Conservation (phyloP, 2,797 vertebrate genomes). For the Falco rusticolus region DNA sequence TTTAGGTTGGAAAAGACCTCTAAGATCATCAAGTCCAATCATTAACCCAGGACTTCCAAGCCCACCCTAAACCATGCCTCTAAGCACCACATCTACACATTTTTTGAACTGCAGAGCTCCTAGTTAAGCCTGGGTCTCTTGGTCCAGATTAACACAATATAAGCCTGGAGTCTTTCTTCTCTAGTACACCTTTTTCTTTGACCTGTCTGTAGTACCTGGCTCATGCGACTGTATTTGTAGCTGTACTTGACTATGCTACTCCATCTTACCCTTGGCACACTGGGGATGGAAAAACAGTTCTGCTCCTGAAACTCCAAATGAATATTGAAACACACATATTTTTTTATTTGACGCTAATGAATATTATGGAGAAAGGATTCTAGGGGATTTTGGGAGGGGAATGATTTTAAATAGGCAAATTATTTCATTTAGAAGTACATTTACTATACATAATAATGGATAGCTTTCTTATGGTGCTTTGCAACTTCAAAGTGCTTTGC, state of each 20-base stretch:
- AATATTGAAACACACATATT: background rate
- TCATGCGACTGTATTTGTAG: background rate
- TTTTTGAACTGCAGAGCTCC: background rate
- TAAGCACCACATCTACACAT: too few relatives aligned
- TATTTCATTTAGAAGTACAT: slow-evolving; percentile 21
- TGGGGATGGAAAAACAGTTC: background rate
- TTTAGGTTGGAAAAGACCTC: too few relatives aligned
- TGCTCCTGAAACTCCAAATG: background rate
- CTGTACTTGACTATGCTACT: background rate
- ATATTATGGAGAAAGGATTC: slow-evolving; percentile 3
- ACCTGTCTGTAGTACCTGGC: background rate
- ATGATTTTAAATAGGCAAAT: slow-evolving; percentile 24
- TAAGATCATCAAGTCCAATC: too few relatives aligned
- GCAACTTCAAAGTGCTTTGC: slow-evolving; percentile 57
- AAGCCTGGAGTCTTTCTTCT: background rate
- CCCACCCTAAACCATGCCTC: too few relatives aligned
- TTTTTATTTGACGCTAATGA: slow-evolving; percentile 17
- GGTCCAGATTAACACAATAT: background rate
- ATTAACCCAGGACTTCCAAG: too few relatives aligned
- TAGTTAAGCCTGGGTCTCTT: background rate
- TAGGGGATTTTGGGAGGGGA: background rate
- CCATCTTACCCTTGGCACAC: background rate
- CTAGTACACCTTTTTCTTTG: background rate
- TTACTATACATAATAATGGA: slow-evolving; percentile 19
- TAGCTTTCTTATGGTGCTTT: slow-evolving; percentile 42